Evolutionary conservation across 2,888 invertebrate genomes (phyloP).

Genomic region (Volucella inanis): DNA sequence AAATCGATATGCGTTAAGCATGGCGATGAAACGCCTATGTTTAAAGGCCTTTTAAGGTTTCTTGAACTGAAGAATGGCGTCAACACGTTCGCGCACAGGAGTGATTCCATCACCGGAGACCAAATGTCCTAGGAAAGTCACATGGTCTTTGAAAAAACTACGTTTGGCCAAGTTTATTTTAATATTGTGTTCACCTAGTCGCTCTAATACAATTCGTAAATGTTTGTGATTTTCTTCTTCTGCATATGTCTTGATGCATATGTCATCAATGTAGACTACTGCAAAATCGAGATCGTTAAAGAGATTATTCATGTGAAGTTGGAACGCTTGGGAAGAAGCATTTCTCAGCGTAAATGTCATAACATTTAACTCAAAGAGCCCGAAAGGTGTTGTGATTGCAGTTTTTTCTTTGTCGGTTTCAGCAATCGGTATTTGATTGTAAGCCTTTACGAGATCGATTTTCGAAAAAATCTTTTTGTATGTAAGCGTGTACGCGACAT

Average conservation of each 20-base stretch:
- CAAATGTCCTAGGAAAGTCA: slow-evolving; percentile 9
- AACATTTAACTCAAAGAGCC: slow-evolving; percentile 38
- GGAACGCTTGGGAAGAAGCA: slow-evolving; percentile 41
- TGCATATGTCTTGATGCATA: slow-evolving; percentile 56
- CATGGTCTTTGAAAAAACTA: slow-evolving; percentile 33
- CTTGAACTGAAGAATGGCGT: slow-evolving; percentile 17
- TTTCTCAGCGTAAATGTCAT: slow-evolving; percentile 26
- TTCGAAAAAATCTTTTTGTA: neutral
- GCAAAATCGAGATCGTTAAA: slow-evolving; percentile 33
- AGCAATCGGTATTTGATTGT: too few relatives aligned
- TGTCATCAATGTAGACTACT: slow-evolving; percentile 48
- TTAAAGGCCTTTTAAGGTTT: slow-evolving; percentile 24
- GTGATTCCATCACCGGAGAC: slow-evolving; percentile 21
- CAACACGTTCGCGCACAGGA: slow-evolving; percentile 17
- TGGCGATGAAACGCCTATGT: slow-evolving; percentile 35
- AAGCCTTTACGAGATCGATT: neutral
- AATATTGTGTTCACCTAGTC: slow-evolving; percentile 35
- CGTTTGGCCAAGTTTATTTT: slow-evolving; percentile 58
- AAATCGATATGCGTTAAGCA: slow-evolving; percentile 39
- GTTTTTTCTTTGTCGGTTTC: too few relatives aligned
- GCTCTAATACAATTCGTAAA: slow-evolving; percentile 38
- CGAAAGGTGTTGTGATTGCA: slow-evolving; percentile 48
- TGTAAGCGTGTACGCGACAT: neutral
- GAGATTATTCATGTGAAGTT: slow-evolving; percentile 27
- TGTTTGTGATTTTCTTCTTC: slow-evolving; percentile 43